phyloP scores from a whole-genome alignment of 2,113 vertebrate genomes.

The Pogona vitticeps region DNA sequence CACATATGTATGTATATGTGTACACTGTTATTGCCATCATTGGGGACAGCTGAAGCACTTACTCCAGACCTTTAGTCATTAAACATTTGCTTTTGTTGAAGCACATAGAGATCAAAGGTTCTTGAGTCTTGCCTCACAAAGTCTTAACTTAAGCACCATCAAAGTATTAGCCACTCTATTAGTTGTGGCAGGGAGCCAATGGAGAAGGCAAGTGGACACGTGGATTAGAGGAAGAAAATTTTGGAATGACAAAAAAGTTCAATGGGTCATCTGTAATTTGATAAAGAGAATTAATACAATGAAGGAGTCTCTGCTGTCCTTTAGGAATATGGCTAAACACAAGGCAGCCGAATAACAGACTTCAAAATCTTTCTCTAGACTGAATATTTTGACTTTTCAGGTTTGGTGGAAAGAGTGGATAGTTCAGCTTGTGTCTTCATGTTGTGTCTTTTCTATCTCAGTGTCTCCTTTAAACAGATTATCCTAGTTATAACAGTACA shows the following conservation, averaged over 20 bases:
- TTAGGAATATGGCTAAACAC: background rate
- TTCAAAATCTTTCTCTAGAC: background rate
- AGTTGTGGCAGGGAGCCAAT: background rate
- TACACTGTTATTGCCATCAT: background rate
- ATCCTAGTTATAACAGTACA: background rate
- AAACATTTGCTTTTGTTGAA: constrained; percentile 13
- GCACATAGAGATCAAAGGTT: background rate
- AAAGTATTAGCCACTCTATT: background rate
- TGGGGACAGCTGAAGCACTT: background rate
- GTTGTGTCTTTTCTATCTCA: constrained; percentile 17
- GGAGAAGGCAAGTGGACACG: background rate
- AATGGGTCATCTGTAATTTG: background rate
- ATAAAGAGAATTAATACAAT: background rate
- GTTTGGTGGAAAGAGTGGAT: constrained; percentile 31
- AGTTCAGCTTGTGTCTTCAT: constrained; percentile 16
- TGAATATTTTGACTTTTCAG: constrained; percentile 25
- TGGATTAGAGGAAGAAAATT: constrained; percentile 9
- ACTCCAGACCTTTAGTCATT: constrained; percentile 10
- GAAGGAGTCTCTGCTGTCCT: rapidly evolving
- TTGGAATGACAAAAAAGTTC: constrained; percentile 13
- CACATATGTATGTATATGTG: background rate
- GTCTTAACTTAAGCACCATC: constrained; percentile 26
- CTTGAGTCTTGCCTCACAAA: background rate
- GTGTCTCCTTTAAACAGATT: background rate
- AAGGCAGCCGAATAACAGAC: background rate